Percentiles rank a stretch among this genome's conserved stretches.
These are phyloP conservation scores for Acanthacorydalis orientalis DNA, from an alignment of 2,888 invertebrate genomes.

Conservation along the genomic window DNA sequence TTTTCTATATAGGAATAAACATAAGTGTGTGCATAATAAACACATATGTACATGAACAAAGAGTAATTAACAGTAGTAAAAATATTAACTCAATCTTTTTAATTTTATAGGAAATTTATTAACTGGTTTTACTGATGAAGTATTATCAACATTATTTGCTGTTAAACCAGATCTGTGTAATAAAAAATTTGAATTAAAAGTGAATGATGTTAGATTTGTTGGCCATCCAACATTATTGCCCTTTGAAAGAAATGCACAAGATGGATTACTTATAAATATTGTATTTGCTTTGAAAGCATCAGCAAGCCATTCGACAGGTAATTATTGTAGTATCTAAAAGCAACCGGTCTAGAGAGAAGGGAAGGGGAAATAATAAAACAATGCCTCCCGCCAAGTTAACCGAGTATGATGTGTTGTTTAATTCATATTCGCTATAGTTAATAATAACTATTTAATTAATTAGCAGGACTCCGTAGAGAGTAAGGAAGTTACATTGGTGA, in stretches of 20 bases:
- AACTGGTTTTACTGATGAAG: constrained; percentile 68
- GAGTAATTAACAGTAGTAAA: background rate
- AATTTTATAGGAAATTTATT: constrained; percentile 17
- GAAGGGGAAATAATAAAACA: too few relatives aligned
- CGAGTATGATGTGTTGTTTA: too few relatives aligned
- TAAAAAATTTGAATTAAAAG: constrained; percentile 83
- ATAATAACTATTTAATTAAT: too few relatives aligned
- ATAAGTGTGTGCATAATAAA: background rate
- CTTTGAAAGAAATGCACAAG: constrained; percentile 46
- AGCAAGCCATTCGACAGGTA: constrained; percentile 76
- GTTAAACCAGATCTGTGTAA: constrained; percentile 82
- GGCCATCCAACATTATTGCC: constrained; percentile 79
- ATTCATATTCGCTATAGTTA: too few relatives aligned
- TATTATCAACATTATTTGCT: constrained; percentile 73
- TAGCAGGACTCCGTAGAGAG: too few relatives aligned
- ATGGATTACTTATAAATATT: constrained; percentile 61
- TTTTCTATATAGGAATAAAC: too few relatives aligned
- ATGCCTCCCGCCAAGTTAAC: too few relatives aligned
- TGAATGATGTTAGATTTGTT: constrained; percentile 90
- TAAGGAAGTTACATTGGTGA: too few relatives aligned
- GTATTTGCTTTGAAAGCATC: constrained; percentile 84
- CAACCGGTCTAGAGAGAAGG: too few relatives aligned
- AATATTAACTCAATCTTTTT: background rate
- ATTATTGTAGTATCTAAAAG: constrained; percentile 11
- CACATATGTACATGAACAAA: background rate